Conservation (phyloP, 2,797 vertebrate genomes). For the Ctenopoma multispine region DNA sequence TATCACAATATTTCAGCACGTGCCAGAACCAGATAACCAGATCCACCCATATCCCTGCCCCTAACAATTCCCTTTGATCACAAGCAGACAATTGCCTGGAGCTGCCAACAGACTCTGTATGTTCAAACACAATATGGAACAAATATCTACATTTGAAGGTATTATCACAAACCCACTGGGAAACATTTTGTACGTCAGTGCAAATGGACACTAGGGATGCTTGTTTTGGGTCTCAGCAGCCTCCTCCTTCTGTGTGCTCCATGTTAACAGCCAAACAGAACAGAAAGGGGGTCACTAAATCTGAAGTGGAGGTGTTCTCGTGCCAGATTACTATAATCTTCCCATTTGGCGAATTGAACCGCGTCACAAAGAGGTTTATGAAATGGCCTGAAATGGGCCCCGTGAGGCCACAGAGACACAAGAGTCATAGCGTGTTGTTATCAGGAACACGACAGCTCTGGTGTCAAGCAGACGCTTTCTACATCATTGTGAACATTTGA, state of each 20-base stretch:
- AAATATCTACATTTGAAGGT: constrained; percentile 31
- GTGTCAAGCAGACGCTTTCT: not conserved
- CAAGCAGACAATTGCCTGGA: constrained; percentile 11
- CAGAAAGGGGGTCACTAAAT: constrained; percentile 59
- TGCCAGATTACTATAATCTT: constrained; percentile 79
- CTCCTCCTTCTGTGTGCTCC: constrained; percentile 13
- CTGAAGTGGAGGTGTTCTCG: constrained; percentile 59
- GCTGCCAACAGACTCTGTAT: not conserved
- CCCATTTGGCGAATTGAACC: constrained; percentile 60
- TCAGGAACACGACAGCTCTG: not conserved
- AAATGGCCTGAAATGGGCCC: constrained; percentile 46
- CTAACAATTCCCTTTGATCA: constrained; percentile 38
- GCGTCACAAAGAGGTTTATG: constrained; percentile 67
- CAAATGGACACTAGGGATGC: constrained; percentile 35
- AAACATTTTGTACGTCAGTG: not conserved
- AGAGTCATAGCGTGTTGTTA: constrained; percentile 31
- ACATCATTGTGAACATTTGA: not conserved
- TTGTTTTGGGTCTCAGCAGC: constrained; percentile 27
- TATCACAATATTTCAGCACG: constrained; percentile 31
- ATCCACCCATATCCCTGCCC: constrained; percentile 20
- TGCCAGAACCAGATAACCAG: constrained; percentile 41
- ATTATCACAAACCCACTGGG: constrained; percentile 4
- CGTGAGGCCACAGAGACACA: constrained; percentile 38
- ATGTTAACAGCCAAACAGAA: constrained; percentile 39
- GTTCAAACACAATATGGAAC: constrained; percentile 35